Percentiles rank a stretch among this genome's conserved stretches.
phyloP scores from a whole-genome alignment of 2,113 vertebrate species.

The Sitta europaea region DNA sequence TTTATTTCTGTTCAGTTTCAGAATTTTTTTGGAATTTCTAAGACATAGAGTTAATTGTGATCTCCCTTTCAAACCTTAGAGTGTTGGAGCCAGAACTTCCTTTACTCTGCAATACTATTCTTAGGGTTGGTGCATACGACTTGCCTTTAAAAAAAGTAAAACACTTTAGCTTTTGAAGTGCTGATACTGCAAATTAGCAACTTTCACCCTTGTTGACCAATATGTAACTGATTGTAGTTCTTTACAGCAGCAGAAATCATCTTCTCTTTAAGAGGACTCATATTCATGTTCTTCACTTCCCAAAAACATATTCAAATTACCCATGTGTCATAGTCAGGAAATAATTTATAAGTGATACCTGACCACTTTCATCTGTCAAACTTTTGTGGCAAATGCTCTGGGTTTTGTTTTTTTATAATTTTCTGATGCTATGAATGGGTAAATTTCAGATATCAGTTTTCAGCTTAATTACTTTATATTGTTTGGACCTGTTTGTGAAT shows the following conservation, averaged over 20 bases:
- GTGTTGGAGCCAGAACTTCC: neutral
- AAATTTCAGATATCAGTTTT: neutral
- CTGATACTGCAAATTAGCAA: neutral
- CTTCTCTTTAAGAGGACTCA: neutral
- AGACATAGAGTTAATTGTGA: neutral
- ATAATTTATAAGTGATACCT: neutral
- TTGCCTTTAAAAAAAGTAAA: neutral
- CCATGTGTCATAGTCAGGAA: neutral
- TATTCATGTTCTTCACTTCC: neutral
- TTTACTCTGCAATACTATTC: neutral
- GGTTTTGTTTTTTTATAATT: neutral
- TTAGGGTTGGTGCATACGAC: neutral
- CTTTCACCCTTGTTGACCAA: neutral
- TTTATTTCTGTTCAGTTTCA: neutral
- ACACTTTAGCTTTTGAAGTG: neutral
- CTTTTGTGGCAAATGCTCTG: neutral
- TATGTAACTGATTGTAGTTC: accelerated
- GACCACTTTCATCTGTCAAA: accelerated
- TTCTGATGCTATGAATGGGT: neutral
- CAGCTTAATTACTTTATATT: neutral
- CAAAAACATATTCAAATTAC: neutral
- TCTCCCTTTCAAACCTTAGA: neutral
- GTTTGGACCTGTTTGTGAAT: neutral
- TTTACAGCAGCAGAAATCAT: neutral
- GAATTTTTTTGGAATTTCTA: neutral